Evolutionary conservation across 1,140 invertebrate species (phyloP).

Genomic region (Leptoteleia sp.): DNA sequence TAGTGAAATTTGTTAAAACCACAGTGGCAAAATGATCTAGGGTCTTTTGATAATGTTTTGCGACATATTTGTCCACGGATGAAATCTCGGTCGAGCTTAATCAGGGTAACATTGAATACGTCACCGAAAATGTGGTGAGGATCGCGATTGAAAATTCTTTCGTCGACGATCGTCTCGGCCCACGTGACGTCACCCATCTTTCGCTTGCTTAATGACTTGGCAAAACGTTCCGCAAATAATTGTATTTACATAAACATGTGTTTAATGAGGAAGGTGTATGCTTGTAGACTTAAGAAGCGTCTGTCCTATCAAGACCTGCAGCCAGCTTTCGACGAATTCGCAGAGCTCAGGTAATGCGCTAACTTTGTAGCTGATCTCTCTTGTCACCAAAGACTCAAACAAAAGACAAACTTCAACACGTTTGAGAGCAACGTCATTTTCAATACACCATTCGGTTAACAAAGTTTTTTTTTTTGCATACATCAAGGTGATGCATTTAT

Average conservation of each 20-base stretch:
- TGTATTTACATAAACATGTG: constrained; percentile 63
- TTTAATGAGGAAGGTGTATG: constrained; percentile 76
- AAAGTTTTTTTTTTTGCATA: no score
- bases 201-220: constrained; percentile 58
- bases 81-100: no score
- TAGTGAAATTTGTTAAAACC: no score
- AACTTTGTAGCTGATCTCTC: constrained; percentile 59
- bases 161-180: background rate
- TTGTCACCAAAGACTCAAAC: constrained; percentile 25
- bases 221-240: constrained; percentile 64
- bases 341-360: constrained; percentile 85
- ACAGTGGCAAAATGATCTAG: no score
- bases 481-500: no score
- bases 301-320: constrained; percentile 87
- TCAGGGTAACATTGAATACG: no score
- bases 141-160: no score
- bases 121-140: no score
- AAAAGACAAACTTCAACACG: constrained; percentile 24
- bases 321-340: constrained; percentile 86
- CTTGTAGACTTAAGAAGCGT: constrained; percentile 86
- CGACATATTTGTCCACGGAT: no score
- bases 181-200: constrained; percentile 52
- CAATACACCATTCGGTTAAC: no score
- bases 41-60: no score
- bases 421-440: no score